A percentile compares a stretch with the other conserved stretches of the same genome.
phyloP scores from a whole-genome alignment of 2,113 vertebrate species.

The human region DNA sequence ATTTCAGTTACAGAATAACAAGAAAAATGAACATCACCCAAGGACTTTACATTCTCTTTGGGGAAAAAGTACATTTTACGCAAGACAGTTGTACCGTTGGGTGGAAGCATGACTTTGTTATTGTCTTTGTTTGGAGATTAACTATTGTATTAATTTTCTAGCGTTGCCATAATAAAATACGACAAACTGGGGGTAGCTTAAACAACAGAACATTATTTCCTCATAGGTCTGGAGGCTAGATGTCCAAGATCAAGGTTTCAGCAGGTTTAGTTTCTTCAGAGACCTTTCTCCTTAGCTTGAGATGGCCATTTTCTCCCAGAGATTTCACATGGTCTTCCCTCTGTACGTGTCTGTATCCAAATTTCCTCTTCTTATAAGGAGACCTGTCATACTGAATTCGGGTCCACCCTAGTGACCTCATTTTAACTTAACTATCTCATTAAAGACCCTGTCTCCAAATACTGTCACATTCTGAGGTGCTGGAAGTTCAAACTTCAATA shows the following conservation, averaged over 20 bases:
- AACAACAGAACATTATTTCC: not conserved
- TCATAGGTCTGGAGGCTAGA: not conserved
- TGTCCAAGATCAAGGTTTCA: not conserved
- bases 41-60: not conserved
- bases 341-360: not conserved
- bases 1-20: not conserved
- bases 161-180: not conserved
- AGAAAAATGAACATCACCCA: not conserved
- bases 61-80: not conserved
- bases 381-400: not conserved
- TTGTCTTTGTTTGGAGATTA: not conserved
- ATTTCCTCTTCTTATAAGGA: not conserved
- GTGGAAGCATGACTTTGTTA: not conserved
- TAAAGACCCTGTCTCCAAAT: not conserved
- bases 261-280: not conserved
- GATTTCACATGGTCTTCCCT: not conserved
- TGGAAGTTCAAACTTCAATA: not conserved
- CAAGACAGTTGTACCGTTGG: not conserved
- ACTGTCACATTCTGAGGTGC: not conserved
- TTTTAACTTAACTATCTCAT: not conserved
- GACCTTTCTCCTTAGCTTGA: not conserved
- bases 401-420: not conserved
- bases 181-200: not conserved
- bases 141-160: not conserved
- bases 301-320: not conserved